Evolutionary conservation across 2,113 vertebrate species (phyloP).

Genomic region (Diphyllodes magnificus): DNA sequence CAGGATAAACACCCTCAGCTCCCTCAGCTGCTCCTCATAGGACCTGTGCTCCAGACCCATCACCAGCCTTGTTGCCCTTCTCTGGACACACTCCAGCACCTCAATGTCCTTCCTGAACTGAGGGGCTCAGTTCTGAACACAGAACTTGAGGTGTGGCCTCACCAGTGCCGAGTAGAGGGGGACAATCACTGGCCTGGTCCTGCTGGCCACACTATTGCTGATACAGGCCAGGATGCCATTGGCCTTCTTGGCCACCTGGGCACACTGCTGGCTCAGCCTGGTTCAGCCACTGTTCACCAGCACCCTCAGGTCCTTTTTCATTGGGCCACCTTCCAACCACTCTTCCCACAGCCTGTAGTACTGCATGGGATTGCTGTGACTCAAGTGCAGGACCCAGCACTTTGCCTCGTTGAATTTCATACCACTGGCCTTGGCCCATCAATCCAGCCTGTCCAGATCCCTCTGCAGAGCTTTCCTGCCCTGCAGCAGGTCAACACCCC

Average conservation of each 20-base stretch:
- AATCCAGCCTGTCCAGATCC: background rate
- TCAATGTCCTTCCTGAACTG: no score
- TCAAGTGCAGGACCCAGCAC: background rate
- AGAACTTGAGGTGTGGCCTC: background rate
- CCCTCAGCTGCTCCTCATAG: background rate
- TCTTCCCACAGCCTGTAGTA: background rate
- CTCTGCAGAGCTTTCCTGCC: background rate
- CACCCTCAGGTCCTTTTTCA: background rate
- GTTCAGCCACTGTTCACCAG: background rate
- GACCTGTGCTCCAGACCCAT: no score
- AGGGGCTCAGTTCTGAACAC: background rate
- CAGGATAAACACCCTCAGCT: background rate
- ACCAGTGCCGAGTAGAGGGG: no score
- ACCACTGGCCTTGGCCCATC: background rate
- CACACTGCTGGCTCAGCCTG: background rate
- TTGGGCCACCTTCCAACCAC: background rate
- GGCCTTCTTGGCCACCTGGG: background rate
- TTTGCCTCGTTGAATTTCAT: no score
- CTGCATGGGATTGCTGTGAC: background rate
- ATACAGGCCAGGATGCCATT: background rate
- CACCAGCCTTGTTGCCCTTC: background rate
- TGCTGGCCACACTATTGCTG: background rate
- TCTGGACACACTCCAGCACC: background rate
- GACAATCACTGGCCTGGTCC: background rate
- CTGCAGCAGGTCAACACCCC: background rate